Conservation (phyloP, 2,797 vertebrate species). For the Premnoplex brunnescens region DNA sequence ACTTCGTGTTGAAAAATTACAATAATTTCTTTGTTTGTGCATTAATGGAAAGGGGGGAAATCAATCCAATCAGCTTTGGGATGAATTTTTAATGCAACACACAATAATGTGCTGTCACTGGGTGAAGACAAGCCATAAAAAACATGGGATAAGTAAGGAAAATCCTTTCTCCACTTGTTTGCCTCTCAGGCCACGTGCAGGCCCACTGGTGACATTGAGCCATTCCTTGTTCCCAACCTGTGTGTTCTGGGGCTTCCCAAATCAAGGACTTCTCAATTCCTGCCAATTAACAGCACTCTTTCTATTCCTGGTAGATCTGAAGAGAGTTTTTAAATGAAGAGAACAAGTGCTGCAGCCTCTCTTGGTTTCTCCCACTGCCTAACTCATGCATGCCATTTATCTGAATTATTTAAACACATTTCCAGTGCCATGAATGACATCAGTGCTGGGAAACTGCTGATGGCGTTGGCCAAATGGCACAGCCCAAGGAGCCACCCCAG, state of each 20-base stretch:
- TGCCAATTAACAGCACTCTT: conserved; percentile 60
- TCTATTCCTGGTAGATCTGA: conserved; percentile 51
- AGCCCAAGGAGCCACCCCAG: not conserved
- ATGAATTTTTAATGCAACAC: not conserved
- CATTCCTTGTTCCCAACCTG: not conserved
- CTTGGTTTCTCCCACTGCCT: not conserved
- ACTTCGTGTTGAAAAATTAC: not conserved
- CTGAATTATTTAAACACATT: conserved; percentile 33
- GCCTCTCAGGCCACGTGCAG: not conserved
- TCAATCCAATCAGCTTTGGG: not conserved
- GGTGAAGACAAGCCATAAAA: not conserved
- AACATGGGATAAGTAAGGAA: not conserved
- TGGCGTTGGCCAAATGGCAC: rapidly evolving
- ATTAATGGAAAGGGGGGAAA: not conserved
- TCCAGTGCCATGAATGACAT: not conserved
- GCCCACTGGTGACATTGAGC: not conserved
- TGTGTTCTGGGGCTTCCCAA: not conserved
- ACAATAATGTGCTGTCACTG: not conserved
- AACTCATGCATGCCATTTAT: not conserved
- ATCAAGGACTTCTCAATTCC: conserved; percentile 41
- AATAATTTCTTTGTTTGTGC: not conserved
- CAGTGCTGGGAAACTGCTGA: not conserved
- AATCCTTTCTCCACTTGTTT: not conserved
- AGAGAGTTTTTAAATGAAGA: conserved; percentile 22
- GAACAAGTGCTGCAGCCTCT: not conserved